phyloP scores from a whole-genome alignment of 2,888 invertebrate genomes.

The Chalcis sispes region DNA sequence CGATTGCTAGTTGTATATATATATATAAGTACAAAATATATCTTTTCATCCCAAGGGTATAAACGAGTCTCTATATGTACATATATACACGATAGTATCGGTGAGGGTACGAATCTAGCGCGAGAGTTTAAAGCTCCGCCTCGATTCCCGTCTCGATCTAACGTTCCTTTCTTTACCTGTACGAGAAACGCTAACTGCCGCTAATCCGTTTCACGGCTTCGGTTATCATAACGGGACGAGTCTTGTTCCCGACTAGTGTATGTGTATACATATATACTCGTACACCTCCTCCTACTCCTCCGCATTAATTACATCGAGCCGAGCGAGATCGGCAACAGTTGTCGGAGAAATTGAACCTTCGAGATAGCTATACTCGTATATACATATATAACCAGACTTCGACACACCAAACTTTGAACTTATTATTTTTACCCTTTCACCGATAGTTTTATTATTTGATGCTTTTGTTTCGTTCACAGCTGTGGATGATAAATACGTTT shows the following conservation, averaged over 20 bases:
- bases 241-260: no score
- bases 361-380: not conserved
- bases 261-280: no score
- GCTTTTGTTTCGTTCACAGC: no score
- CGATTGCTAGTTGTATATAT: no score
- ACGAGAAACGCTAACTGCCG: not conserved
- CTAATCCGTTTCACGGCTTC: constrained; percentile 36
- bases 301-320: constrained; percentile 37
- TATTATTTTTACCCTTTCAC: constrained; percentile 20
- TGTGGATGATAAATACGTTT: no score
- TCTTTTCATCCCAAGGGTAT: no score
- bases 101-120: constrained; percentile 41
- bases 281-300: constrained; percentile 28
- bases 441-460: no score
- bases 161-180: constrained; percentile 33
- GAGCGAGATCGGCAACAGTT: constrained; percentile 2
- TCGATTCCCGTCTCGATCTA: not conserved
- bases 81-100: no score
- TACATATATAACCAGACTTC: not conserved
- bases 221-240: constrained; percentile 54
- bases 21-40: no score
- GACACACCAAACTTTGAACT: not conserved
- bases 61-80: no score
- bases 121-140: not conserved
- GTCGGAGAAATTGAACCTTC: constrained; percentile 19